A percentile compares a stretch with the other conserved stretches of the same genome.
Evolutionary conservation across 2,888 invertebrate species (phyloP).

Genomic region (Diarsia rubi): DNA sequence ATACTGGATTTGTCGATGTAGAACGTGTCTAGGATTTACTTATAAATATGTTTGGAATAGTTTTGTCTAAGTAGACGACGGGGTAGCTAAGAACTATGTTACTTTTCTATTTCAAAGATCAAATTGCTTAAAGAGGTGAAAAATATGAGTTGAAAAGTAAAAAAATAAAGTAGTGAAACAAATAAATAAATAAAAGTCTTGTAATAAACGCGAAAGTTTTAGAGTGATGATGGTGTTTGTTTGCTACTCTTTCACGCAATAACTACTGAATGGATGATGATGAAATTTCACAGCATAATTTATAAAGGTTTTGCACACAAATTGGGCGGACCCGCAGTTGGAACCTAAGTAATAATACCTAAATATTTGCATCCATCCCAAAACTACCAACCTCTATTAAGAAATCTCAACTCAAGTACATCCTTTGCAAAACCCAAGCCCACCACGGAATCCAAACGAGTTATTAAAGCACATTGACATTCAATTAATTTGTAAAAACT

Average conservation of each 20-base stretch:
- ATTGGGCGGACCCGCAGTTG: not conserved
- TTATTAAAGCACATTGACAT: slow-evolving; percentile 57
- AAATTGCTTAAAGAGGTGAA: slow-evolving; percentile 17
- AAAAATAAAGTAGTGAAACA: too few species aligned
- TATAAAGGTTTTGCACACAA: not conserved
- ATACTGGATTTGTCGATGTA: slow-evolving; percentile 10
- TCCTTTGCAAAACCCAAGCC: slow-evolving; percentile 40
- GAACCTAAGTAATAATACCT: not conserved
- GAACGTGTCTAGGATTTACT: not conserved
- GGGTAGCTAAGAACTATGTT: not conserved
- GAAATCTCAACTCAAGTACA: slow-evolving; percentile 3
- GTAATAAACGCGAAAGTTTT: not conserved
- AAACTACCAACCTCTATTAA: slow-evolving; percentile 16
- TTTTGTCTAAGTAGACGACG: not conserved
- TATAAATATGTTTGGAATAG: too few species aligned
- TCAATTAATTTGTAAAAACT: slow-evolving; percentile 53
- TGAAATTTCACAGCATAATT: not conserved
- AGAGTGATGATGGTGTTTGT: not conserved
- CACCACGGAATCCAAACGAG: slow-evolving; percentile 30
- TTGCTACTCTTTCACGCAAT: not conserved
- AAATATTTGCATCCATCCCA: slow-evolving; percentile 31
- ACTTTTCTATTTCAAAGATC: not conserved
- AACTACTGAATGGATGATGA: not conserved
- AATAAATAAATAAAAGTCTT: too few species aligned
- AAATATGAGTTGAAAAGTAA: not conserved